Base-by-base conservation (phyloP, 2,888 invertebrate genomes). In the Cryptus viduatorius region DNA sequence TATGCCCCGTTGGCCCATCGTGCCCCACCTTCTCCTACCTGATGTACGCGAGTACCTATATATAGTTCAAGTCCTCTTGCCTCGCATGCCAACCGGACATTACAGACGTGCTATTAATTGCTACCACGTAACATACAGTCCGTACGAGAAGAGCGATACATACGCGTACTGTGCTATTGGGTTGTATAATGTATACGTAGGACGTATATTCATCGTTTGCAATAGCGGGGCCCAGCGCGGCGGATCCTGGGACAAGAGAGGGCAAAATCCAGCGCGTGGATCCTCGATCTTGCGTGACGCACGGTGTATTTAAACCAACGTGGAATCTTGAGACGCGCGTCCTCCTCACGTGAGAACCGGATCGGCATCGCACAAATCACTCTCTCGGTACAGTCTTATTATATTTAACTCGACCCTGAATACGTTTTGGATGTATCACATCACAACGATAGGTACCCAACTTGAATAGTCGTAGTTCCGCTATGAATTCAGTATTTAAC, bases 31-130 rank as follows among this genome's bases (percentile, higher is more conserved):
- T 19, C 19, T 3, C 16, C 14, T 4, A 24, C 16, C 14, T 4
- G 19, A 10, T 29, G 48, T 31, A 14, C 24, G 68, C 1, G n/a
- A 3, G 24, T 42, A 61, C 46, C 75, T 73, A 19, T 68, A 73
- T 53, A 44, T 12, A 56, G 73, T 42, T 59, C 56, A 37, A 71
- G 16, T 68, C 72, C 78, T 80, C 86, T 77, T 78, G 88, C 88
- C 37, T 91, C 88, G 91, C 91, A 91, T 91, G 91, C 91, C 90
- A 91, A 89, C 89, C 87, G 88, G 86, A 89, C 90, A 91, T 91
- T 91, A 91, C 90, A 86, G 88, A 89, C 89, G 88, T 88, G 88
- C 90, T 91, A 91, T 91, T 91, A 91, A 91, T 91, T 91, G 91
- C 91, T 91, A 88, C 86, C 89, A 87, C 90, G 85, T 86, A 87